Percentiles rank a stretch among this genome's conserved stretches.
phyloP scores from a whole-genome alignment of 1,140 invertebrate species.

The Mercenaria mercenaria region DNA sequence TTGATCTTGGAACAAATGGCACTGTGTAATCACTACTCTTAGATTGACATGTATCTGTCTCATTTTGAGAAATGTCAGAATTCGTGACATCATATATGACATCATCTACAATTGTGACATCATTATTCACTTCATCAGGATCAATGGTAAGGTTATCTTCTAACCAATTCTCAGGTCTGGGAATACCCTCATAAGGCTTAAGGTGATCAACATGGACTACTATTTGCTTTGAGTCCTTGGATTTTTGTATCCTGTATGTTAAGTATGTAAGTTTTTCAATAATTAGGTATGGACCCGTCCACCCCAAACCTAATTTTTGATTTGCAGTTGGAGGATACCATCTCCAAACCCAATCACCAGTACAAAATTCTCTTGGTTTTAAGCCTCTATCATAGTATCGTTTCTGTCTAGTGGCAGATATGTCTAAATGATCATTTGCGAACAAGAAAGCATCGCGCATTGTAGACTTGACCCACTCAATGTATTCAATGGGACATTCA shows the following conservation, averaged over 20 bases:
- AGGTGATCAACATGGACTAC: conserved; percentile 73
- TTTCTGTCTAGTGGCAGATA: conserved; percentile 57
- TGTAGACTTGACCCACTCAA: conserved; percentile 42
- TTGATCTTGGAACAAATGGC: not conserved
- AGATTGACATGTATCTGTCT: no score
- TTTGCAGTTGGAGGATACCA: conserved; percentile 65
- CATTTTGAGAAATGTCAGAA: no score
- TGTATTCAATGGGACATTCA: conserved; percentile 46
- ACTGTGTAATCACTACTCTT: no score
- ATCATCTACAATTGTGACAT: not conserved
- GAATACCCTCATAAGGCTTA: conserved; percentile 52
- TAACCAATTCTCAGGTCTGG: not conserved
- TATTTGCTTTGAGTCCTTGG: not conserved
- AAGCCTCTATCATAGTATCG: conserved; percentile 66
- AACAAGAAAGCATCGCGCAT: not conserved
- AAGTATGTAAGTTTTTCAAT: conserved; percentile 31
- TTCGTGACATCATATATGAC: not conserved
- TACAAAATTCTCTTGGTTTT: conserved; percentile 56
- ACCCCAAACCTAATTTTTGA: conserved; percentile 40
- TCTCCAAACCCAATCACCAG: conserved; percentile 65
- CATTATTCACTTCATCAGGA: not conserved
- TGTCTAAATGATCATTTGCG: conserved; percentile 24
- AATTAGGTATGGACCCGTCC: conserved; percentile 40
- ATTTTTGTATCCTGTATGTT: conserved; percentile 32
- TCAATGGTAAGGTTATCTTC: not conserved